Base-by-base conservation (phyloP, 2,113 vertebrate species). In the Bombycilla garrulus region DNA sequence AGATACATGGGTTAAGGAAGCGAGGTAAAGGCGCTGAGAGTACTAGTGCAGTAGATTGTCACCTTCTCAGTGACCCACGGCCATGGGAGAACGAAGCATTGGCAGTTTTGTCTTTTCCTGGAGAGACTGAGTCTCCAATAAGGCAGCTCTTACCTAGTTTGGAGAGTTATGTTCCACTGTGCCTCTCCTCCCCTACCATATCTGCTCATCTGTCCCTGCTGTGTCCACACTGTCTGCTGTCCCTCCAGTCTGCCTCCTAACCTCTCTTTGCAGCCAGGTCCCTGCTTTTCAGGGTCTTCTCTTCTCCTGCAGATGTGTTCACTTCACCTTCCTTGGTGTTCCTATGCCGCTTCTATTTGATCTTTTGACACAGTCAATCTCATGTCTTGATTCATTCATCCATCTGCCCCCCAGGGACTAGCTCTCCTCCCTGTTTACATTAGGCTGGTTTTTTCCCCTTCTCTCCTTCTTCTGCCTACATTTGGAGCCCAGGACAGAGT, bases 361-460 rank as follows among this genome's bases (percentile, higher is more conserved):
- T 71, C 26, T 57, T 74, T 62, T 48, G 36, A 31, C 44, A 28
- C 0, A 1, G 16, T 69, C n/a, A 6, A 0, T 24, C n/a, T 31
- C 38, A 6, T n/a, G 8, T 29, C 22, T 50, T 1, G 1, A 11
- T 56, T 70, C 28, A 21, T 19, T 73, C 45, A 79, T 60, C 24
- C 12, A 44, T n/a, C 14, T 33, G 6, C 5, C 9, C 17, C 11
- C 29, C 28, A 77, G 45, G 20, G 8, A 28, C 42, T 78, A 28
- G 51, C 67, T 79, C 23, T 58, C 22, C n/a, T 64, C 20, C 81
- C 24, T 61, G 0, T 70, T 87, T 79, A 38, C 29, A 18, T 79
- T 57, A n/a, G 28, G 13, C 18, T 62, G 25, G 10, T 5, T 65
- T 64, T 73, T 19, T 6, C 2, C 23, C 21, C 11, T 80, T 76